phyloP scores from a whole-genome alignment of 30 jellyfish, hydroid and myxozoan genomes.

The Aurelia sp. region DNA sequence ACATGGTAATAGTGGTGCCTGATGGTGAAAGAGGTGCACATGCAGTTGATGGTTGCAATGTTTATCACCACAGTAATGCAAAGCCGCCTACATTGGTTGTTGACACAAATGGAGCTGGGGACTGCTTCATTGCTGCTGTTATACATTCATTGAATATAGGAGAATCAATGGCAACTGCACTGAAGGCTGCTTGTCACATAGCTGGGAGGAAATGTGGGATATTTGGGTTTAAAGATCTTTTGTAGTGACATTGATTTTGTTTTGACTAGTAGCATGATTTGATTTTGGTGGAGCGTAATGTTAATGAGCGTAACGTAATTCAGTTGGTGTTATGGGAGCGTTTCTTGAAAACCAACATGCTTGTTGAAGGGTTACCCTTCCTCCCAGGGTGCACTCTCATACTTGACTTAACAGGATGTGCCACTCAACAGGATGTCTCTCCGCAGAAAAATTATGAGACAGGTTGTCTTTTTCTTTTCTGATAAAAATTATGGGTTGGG shows the following conservation, averaged over 20 bases:
- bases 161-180: neutral
- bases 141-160: neutral
- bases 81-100: conserved; percentile 16
- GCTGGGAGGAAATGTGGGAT: conserved; percentile 49
- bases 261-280: no score
- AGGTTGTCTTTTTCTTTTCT: no score
- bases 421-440: no score
- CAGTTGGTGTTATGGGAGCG: no score
- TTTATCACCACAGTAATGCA: conserved; percentile 26
- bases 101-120: conserved; percentile 89
- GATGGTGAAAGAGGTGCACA: conserved; percentile 82
- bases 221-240: conserved; percentile 20
- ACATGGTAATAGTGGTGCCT: conserved; percentile 52
- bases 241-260: neutral
- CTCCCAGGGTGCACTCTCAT: no score
- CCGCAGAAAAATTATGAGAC: no score
- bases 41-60: conserved; percentile 42
- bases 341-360: no score
- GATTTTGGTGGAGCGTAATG: no score
- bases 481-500: no score
- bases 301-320: no score
- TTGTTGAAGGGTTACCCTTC: no score
- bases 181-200: conserved; percentile 5
- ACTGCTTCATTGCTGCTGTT: conserved; percentile 75
- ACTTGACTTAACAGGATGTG: no score